Conservation (phyloP, 2,113 vertebrate species). For the Arvicanthis niloticus region DNA sequence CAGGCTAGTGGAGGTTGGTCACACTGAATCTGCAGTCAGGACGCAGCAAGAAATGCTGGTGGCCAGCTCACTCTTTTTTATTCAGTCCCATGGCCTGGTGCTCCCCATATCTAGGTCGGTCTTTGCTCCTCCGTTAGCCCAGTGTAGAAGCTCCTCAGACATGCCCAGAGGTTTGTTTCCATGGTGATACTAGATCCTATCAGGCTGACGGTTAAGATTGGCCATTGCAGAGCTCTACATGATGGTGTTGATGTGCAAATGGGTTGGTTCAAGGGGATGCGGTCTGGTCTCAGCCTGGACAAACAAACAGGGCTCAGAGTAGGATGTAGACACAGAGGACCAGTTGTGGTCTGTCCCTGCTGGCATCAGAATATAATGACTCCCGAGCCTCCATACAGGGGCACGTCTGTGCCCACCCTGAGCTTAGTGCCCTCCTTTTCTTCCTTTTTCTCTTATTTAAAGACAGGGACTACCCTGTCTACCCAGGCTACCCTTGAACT, state of each 20-base stretch:
- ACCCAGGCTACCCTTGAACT: background rate
- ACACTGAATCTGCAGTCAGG: background rate
- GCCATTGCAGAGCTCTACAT: background rate
- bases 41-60: background rate
- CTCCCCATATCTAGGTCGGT: no score
- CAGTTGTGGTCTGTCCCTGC: background rate
- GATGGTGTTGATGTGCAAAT: accelerated
- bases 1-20: background rate
- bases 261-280: background rate
- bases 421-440: background rate
- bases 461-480: background rate
- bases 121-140: background rate
- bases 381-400: background rate
- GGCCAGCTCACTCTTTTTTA: background rate
- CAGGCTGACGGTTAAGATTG: no score
- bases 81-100: background rate
- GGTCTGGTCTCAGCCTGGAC: background rate
- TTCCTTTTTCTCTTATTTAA: background rate
- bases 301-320: accelerated
- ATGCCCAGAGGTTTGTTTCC: background rate
- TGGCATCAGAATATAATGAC: background rate
- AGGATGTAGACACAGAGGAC: background rate
- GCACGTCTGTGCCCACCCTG: background rate
- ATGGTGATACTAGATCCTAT: background rate
- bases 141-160: background rate